phyloP scores from a whole-genome alignment of 2,888 invertebrate genomes.

The Melangyna quadrimaculata region DNA sequence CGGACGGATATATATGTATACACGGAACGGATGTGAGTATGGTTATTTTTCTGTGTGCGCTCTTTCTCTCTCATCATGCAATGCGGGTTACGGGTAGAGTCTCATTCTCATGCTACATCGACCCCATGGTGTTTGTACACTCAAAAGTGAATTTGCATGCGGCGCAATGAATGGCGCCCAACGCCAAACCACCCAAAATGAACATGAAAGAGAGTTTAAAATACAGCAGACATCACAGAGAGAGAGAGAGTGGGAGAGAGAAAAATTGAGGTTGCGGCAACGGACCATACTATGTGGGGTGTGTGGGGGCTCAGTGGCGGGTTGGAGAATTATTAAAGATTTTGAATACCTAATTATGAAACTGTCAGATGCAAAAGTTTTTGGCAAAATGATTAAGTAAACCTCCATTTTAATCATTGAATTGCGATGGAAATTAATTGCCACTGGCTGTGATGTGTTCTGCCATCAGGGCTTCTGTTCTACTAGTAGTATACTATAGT shows the following conservation, averaged over 20 bases:
- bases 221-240: constrained; percentile 9
- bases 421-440: constrained; percentile 72
- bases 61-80: constrained; percentile 23
- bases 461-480: constrained; percentile 60
- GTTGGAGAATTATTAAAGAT: constrained; percentile 79
- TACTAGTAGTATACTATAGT: constrained; percentile 35
- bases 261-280: constrained; percentile 25
- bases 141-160: constrained; percentile 22
- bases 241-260: not conserved
- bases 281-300: constrained; percentile 30
- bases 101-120: not conserved
- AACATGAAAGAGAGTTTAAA: constrained; percentile 22
- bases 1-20: not conserved
- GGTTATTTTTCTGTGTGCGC: constrained; percentile 41
- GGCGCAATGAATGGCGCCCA: constrained; percentile 26
- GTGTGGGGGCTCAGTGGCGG: constrained; percentile 62
- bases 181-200: constrained; percentile 7
- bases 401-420: constrained; percentile 72
- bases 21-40: constrained; percentile 6
- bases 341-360: constrained; percentile 82
- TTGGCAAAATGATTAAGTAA: constrained; percentile 73
- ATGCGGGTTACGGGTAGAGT: not conserved
- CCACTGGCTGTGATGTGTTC: constrained; percentile 71
- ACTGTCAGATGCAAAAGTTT: constrained; percentile 81
- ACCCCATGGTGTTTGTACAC: constrained; percentile 13